Evolutionary conservation across 2,888 invertebrate species (phyloP).

Genomic region (Carpatolechia fugitivella): DNA sequence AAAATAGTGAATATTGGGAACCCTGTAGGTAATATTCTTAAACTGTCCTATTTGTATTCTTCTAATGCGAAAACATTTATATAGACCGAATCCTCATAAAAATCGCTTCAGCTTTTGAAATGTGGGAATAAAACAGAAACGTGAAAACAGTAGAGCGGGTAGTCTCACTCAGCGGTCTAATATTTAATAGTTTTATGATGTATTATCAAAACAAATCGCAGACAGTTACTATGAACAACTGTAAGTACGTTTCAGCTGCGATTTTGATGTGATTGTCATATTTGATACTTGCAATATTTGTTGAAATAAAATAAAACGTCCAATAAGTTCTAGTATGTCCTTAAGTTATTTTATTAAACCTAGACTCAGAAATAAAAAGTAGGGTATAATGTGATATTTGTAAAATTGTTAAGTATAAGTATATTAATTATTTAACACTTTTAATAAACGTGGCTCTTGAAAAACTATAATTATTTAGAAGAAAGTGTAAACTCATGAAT

Average conservation of each 20-base stretch:
- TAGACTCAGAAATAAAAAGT: background rate
- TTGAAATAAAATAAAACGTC: too few species aligned
- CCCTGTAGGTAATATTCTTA: too few species aligned
- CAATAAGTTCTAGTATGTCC: background rate
- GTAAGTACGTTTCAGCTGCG: constrained; percentile 67
- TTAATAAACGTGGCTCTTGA: background rate
- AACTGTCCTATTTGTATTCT: too few species aligned
- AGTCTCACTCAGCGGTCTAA: constrained; percentile 79
- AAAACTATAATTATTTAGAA: background rate
- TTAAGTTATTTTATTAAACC: background rate
- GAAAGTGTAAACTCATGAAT: constrained; percentile 8
- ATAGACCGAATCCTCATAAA: background rate
- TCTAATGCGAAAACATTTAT: background rate
- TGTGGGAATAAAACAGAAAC: constrained; percentile 45
- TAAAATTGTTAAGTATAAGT: too few species aligned
- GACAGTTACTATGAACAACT: constrained; percentile 67
- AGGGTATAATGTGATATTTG: too few species aligned
- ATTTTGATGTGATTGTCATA: constrained; percentile 37
- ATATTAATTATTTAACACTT: constrained; percentile 7
- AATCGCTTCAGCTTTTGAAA: constrained; percentile 37
- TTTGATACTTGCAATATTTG: constrained; percentile 53
- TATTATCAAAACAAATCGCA: constrained; percentile 80
- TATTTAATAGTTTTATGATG: constrained; percentile 81
- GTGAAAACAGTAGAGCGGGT: constrained; percentile 67
- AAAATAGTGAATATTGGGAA: too few species aligned